Evolutionary conservation across 1,140 invertebrate species (phyloP).

Genomic region (Sinonovacula constricta): DNA sequence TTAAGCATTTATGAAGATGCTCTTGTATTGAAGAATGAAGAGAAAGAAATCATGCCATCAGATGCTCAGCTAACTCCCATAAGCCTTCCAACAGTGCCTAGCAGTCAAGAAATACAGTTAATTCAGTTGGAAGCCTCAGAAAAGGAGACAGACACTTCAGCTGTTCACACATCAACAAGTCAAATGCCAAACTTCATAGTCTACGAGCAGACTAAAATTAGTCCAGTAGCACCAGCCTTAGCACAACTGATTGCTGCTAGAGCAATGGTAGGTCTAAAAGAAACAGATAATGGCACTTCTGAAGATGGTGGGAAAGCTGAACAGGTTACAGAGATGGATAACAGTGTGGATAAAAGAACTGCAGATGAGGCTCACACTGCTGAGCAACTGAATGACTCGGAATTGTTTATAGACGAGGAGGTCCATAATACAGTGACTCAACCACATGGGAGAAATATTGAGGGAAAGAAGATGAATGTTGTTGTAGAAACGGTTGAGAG

Average conservation of each 20-base stretch:
- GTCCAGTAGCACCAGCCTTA: conserved; percentile 55
- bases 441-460: neutral
- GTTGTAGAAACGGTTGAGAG: conserved; percentile 69
- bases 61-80: too few relatives aligned
- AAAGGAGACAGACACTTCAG: neutral
- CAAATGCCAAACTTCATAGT: conserved; percentile 36
- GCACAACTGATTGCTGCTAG: conserved; percentile 56
- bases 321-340: conserved; percentile 11
- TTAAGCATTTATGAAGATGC: conserved; percentile 74
- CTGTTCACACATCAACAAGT: neutral
- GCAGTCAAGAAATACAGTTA: neutral
- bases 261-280: conserved; percentile 49
- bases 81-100: neutral
- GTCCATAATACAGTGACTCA: neutral
- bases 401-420: neutral
- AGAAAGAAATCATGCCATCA: too few relatives aligned
- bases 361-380: neutral
- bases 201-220: conserved; percentile 43
- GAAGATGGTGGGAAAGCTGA: neutral
- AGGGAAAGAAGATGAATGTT: conserved; percentile 43
- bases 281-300: conserved; percentile 7
- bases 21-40: neutral
- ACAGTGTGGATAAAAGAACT: conserved; percentile 1
- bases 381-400: neutral
- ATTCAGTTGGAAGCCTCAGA: neutral